These are phyloP conservation scores for Datnioides undecimradiatus DNA, from an alignment of 2,113 vertebrate genomes.

Conservation along the genomic window DNA sequence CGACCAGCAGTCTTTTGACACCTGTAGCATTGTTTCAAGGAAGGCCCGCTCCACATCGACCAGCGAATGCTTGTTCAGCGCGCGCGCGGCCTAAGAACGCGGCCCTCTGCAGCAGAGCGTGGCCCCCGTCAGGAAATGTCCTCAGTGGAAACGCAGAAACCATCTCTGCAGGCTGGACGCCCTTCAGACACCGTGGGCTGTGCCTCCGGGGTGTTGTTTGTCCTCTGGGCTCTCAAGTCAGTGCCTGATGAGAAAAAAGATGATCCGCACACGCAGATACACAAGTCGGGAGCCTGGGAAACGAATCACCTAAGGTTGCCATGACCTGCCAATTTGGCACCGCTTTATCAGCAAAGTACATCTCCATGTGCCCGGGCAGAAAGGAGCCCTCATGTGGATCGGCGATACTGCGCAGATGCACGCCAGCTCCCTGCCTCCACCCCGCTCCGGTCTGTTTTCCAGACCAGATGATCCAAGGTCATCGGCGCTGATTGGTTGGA, in stretches of 20 bases:
- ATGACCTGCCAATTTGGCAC: constrained; percentile 55
- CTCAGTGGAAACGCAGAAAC: constrained; percentile 61
- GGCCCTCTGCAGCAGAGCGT: neutral
- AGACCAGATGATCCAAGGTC: constrained; percentile 49
- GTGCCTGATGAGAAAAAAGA: constrained; percentile 68
- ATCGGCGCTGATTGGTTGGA: constrained; percentile 39
- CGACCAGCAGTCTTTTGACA: neutral
- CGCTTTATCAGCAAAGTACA: constrained; percentile 51
- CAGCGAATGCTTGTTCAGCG: neutral
- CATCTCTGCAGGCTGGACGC: constrained; percentile 61
- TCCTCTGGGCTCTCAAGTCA: constrained; percentile 30
- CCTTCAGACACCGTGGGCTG: constrained; percentile 55
- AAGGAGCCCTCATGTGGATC: constrained; percentile 2
- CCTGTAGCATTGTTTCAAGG: neutral
- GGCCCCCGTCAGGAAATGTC: constrained; percentile 33
- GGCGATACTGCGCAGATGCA: constrained; percentile 32
- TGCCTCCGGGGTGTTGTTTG: constrained; percentile 56
- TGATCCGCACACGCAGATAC: constrained; percentile 1
- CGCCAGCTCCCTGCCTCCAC: constrained; percentile 14
- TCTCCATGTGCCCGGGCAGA: constrained; percentile 25
- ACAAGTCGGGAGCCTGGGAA: constrained; percentile 58
- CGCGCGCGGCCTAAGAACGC: neutral
- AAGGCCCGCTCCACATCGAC: constrained; percentile 7
- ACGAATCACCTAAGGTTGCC: constrained; percentile 45
- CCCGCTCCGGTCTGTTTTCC: constrained; percentile 31